Evolutionary conservation across 2,113 vertebrate genomes (phyloP).

Genomic region (Falcunculus frontatus): DNA sequence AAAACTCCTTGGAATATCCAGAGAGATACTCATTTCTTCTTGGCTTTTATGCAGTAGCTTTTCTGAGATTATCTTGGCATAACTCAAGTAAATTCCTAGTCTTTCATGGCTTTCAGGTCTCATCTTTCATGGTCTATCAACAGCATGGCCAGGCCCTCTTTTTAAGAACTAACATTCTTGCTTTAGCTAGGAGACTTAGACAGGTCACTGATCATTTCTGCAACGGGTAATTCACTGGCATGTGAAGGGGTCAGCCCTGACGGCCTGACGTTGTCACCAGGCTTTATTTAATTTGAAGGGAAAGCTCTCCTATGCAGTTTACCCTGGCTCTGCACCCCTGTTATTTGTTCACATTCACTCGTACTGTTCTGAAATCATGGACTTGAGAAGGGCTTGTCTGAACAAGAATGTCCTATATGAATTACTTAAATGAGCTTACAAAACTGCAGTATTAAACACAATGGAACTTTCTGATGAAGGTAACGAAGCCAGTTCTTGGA

Average conservation of each 20-base stretch:
- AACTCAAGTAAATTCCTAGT: not conserved
- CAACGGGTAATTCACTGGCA: not conserved
- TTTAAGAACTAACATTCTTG: not conserved
- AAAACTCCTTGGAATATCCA: not conserved
- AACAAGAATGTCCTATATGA: not conserved
- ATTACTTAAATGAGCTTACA: not conserved
- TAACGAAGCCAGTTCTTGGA: not conserved
- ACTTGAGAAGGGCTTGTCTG: not conserved
- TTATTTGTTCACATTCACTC: not conserved
- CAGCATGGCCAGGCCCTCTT: not conserved
- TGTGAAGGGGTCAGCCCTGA: not conserved
- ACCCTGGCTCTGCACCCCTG: not conserved
- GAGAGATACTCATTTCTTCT: not conserved
- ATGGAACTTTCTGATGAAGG: not conserved
- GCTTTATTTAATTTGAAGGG: not conserved
- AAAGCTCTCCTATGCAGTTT: not conserved
- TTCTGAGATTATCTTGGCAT: not conserved
- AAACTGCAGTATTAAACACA: not conserved
- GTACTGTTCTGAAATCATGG: not conserved
- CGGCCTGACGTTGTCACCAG: not conserved
- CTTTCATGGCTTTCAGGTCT: not conserved
- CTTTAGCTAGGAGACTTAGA: not conserved
- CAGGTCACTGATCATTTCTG: not conserved
- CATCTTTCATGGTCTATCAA: not conserved
- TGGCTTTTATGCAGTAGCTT: not conserved